Percentiles rank a stretch among this genome's conserved stretches.
phyloP scores from a whole-genome alignment of 2,888 invertebrate genomes.

The Lutraria lutraria region DNA sequence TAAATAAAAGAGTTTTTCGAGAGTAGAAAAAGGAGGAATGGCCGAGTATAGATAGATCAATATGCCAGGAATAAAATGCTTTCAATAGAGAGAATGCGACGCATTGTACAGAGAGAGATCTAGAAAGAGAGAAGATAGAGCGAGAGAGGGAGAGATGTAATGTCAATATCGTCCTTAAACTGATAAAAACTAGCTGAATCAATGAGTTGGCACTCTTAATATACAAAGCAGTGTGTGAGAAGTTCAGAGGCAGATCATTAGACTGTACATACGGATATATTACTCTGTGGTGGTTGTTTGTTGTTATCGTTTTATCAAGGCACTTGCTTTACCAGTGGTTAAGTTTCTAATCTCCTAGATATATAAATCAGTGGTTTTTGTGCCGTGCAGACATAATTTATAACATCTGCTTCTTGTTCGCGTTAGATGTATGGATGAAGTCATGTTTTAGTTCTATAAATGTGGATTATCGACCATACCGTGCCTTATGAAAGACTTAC shows the following conservation, averaged over 20 bases:
- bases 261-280: neutral
- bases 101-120: neutral
- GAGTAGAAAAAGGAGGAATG: neutral
- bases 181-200: constrained; percentile 38
- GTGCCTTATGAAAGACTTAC: neutral
- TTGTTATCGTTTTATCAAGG: neutral
- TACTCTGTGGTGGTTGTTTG: neutral
- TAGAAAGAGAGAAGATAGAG: no score
- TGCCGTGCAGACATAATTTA: neutral
- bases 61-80: constrained; percentile 28
- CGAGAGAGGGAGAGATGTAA: neutral
- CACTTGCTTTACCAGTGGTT: neutral
- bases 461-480: constrained; percentile 2
- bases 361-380: constrained; percentile 2
- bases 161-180: constrained; percentile 33
- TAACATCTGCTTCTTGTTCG: constrained; percentile 12
- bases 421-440: neutral
- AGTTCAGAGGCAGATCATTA: neutral
- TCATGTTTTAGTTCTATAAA: neutral
- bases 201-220: constrained; percentile 30
- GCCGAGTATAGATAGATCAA: constrained; percentile 27
- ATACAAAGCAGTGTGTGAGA: neutral
- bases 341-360: neutral
- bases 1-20: neutral
- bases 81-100: constrained; percentile 21